A percentile compares a stretch with the other conserved stretches of the same genome.
These are phyloP conservation scores for Ypsolopha sequella DNA, from an alignment of 2,888 invertebrate species.

Conservation along the genomic window DNA sequence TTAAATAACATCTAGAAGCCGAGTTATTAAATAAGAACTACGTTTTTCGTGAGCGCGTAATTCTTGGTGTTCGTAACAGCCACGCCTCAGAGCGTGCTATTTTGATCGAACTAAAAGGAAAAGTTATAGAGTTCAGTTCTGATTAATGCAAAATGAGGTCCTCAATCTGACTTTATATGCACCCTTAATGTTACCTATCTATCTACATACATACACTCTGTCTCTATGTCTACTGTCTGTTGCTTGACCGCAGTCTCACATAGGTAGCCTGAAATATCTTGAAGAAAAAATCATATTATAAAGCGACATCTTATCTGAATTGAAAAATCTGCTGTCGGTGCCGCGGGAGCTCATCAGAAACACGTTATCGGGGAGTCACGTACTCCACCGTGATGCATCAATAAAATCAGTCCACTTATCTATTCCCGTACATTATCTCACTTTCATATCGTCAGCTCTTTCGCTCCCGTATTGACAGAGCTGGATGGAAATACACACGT, in stretches of 20 bases:
- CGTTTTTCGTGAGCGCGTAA: no score
- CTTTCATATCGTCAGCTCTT: not conserved
- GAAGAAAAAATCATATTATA: not conserved
- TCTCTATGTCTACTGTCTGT: not conserved
- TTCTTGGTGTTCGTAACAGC: no score
- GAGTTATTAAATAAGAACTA: no score
- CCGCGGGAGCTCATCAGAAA: constrained; percentile 39
- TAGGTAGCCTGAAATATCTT: not conserved
- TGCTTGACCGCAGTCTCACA: not conserved
- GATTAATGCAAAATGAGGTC: no score
- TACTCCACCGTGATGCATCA: constrained; percentile 21
- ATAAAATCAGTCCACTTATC: not conserved
- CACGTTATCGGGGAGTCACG: constrained; percentile 36
- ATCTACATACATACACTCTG: not conserved
- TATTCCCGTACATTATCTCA: not conserved
- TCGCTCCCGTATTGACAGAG: not conserved
- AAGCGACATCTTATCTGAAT: not conserved
- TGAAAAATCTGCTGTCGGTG: constrained; percentile 10
- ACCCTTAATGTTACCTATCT: not conserved
- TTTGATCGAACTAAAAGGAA: no score
- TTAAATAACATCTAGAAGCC: no score
- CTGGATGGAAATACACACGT: not conserved
- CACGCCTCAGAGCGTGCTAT: no score
- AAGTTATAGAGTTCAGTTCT: no score
- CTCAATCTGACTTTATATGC: constrained; percentile 19